Percentiles rank a stretch among this genome's conserved stretches.
Evolutionary conservation across 2,113 vertebrate genomes (phyloP).

Genomic region (Gasterosteus aculeatus): DNA sequence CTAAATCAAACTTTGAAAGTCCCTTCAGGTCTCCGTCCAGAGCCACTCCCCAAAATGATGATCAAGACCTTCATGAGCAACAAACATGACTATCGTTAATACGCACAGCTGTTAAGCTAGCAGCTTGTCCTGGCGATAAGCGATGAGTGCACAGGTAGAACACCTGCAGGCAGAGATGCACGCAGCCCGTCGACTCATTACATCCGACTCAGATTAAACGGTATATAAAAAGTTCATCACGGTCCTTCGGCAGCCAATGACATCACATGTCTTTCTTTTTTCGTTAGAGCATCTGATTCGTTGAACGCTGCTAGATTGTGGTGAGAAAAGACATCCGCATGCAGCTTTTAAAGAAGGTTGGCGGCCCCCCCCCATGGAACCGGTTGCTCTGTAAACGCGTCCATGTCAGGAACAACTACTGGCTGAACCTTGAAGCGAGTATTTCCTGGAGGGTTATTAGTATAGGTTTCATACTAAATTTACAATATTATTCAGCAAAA

Average conservation of each 20-base stretch:
- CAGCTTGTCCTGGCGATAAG: too few relatives aligned
- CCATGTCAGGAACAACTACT: neutral
- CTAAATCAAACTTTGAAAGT: too few relatives aligned
- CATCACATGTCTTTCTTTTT: neutral
- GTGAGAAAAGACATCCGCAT: neutral
- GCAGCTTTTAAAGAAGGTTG: neutral
- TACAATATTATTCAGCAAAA: slow-evolving; percentile 27
- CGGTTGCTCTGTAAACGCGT: neutral
- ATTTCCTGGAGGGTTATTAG: neutral
- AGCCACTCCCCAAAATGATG: neutral
- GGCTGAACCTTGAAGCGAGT: neutral
- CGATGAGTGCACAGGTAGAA: neutral
- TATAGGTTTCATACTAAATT: neutral
- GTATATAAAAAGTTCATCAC: neutral
- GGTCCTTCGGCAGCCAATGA: neutral
- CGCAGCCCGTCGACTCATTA: neutral
- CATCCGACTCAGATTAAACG: neutral
- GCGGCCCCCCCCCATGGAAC: too few relatives aligned
- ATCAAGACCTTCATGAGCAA: neutral
- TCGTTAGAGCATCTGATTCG: too few relatives aligned
- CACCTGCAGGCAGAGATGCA: too few relatives aligned
- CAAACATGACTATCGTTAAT: too few relatives aligned
- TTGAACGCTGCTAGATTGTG: neutral
- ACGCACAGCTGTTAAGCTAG: too few relatives aligned
- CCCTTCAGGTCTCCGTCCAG: neutral